Evolutionary conservation across 2,113 vertebrate species (phyloP).

Genomic region (Orthonyx spaldingii): DNA sequence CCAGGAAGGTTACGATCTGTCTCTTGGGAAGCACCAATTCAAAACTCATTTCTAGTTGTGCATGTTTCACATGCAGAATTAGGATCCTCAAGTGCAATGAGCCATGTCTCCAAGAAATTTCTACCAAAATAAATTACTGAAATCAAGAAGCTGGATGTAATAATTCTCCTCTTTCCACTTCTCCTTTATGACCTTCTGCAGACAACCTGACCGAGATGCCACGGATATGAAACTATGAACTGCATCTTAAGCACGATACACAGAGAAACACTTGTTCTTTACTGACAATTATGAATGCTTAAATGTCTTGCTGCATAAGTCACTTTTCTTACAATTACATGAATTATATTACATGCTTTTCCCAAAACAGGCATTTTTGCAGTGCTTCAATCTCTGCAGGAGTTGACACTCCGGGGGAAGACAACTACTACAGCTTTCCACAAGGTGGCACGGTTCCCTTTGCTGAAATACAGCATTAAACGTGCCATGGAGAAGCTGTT

Average conservation of each 20-base stretch:
- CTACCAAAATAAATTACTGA: not conserved
- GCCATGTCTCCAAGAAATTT: not conserved
- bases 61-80: not conserved
- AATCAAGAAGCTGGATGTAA: not conserved
- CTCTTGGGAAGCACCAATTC: conserved; percentile 13
- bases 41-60: conserved; percentile 13
- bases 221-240: not conserved
- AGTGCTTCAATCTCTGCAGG: not conserved
- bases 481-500: rapidly evolving
- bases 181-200: not conserved
- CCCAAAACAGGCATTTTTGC: not conserved
- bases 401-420: not conserved
- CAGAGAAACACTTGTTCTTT: not conserved
- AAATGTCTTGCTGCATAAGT: not conserved
- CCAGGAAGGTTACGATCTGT: not conserved
- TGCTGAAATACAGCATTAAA: not conserved
- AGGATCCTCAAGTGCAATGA: not conserved
- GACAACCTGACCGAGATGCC: not conserved
- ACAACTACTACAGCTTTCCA: conserved; percentile 32
- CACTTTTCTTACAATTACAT: not conserved
- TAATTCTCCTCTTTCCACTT: not conserved
- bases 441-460: conserved; percentile 61
- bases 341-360: not conserved
- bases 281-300: not conserved
- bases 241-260: not conserved